Evolutionary conservation across 2,113 vertebrate species (phyloP), one percentile per base, ranked within the genome.

Genomic region (Saccopteryx bilineata): DNA sequence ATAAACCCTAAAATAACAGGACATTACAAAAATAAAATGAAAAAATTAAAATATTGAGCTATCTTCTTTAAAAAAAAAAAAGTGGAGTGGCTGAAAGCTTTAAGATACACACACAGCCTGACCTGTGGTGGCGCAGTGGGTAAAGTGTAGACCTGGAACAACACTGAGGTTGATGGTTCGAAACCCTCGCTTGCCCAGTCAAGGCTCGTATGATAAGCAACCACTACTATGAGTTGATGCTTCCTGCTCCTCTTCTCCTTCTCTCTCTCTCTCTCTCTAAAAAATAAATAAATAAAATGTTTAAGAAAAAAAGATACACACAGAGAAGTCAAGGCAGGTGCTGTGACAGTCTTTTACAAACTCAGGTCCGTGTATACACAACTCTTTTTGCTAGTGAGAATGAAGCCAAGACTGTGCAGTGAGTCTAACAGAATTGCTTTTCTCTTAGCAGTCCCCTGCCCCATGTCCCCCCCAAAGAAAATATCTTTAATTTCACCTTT

Each of bases 361-460:
- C 28, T 9, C 24, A 78, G 15, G n/a, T 88, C 52, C 11, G 3
- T 68, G 19, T 58, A 31, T 56, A 7, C 50, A 80, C 50, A 52
- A 2, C 54, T 61, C 28, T 87, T 72, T 87, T 60, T 68, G 61
- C 86, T 86, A 28, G 31, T 28, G 63, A 50, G 66, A 89, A 87
- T 61, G 74, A 79, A 93, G 63, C 50, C 50, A 90, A 75, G 72
- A 69, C 15, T 14, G 15, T 24, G 28, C 28, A 74, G 18, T 54
- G 66, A 84, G 86, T 78, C 78, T 15, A 72, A 97, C 92, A 79
- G 88, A 9, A 80, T 84, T 90, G 65, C 76, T 93, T 96, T 97
- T 97, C 81, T 89, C 71, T 58, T 72, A 96, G 88, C 74, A 95
- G 39, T 97, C n/a, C 17, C 17, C 15, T 2, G 8, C 26, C 17